Evolutionary conservation across 2,888 invertebrate genomes (phyloP).

Genomic region (Pristionchus exspectatus): DNA sequence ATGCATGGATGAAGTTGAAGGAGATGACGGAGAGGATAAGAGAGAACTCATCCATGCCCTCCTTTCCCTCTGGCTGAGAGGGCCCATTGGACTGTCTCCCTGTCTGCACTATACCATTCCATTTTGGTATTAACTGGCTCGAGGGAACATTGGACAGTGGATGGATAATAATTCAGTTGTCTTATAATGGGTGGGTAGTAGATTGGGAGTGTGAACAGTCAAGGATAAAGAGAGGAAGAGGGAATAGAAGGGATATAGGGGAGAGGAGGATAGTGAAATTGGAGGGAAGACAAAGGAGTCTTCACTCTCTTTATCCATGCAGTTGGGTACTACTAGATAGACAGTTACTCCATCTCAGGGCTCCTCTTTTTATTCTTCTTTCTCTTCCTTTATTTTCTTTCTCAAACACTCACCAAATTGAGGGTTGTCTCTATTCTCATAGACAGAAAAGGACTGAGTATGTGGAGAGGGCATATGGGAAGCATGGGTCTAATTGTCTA

Average conservation of each 20-base stretch:
- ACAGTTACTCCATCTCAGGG: slow-evolving; percentile 1
- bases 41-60: not conserved
- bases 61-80: not conserved
- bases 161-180: slow-evolving; percentile 49
- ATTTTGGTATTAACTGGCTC: slow-evolving; percentile 50
- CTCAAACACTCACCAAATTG: slow-evolving; percentile 41
- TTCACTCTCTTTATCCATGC: slow-evolving; percentile 2
- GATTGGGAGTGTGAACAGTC: slow-evolving; percentile 45
- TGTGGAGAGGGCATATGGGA: slow-evolving; percentile 53
- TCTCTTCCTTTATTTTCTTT: not conserved
- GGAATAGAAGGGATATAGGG: slow-evolving; percentile 17
- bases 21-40: slow-evolving; percentile 31
- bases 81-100: slow-evolving; percentile 23
- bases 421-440: slow-evolving; percentile 42
- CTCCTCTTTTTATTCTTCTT: slow-evolving; percentile 15
- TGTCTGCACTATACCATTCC: slow-evolving; percentile 47
- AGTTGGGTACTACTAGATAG: slow-evolving; percentile 14
- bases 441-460: slow-evolving; percentile 28
- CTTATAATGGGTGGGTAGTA: slow-evolving; percentile 41
- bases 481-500: slow-evolving; percentile 48
- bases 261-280: not conserved
- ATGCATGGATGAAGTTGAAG: slow-evolving; percentile 31
- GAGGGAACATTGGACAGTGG: slow-evolving; percentile 40
- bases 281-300: slow-evolving; percentile 40
- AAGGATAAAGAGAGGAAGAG: slow-evolving; percentile 44